Evolutionary conservation across 2,888 invertebrate species (phyloP).

Genomic region (Ophioninae sp.): DNA sequence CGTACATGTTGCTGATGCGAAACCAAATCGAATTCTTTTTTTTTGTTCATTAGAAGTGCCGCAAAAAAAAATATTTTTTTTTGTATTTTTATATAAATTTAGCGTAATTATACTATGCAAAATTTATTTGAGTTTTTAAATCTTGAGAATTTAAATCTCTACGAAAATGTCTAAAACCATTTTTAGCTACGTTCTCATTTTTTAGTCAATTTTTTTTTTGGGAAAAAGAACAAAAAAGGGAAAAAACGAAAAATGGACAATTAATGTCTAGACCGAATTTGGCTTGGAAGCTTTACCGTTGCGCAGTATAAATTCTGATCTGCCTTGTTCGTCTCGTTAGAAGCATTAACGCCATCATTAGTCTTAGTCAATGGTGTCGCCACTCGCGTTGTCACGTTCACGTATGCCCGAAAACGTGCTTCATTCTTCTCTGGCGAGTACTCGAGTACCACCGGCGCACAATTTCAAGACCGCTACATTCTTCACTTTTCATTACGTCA

Average conservation of each 20-base stretch:
- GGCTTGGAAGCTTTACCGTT: neutral
- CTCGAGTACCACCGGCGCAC: neutral
- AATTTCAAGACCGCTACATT: neutral
- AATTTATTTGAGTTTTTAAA: too few species aligned
- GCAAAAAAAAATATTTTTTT: neutral
- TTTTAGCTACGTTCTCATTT: neutral
- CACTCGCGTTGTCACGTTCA: constrained; percentile 40
- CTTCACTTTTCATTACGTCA: neutral
- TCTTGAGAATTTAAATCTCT: neutral
- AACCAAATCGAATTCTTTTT: neutral
- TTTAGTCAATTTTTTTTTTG: neutral
- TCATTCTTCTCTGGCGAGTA: constrained; percentile 44
- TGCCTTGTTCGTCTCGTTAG: constrained; percentile 75
- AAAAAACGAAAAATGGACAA: neutral
- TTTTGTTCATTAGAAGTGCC: neutral
- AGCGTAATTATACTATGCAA: too few species aligned
- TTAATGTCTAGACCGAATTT: neutral
- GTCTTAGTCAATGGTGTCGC: constrained; percentile 74
- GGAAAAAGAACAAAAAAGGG: neutral
- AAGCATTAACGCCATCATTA: constrained; percentile 75
- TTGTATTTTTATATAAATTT: too few species aligned
- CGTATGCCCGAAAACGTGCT: constrained; percentile 38
- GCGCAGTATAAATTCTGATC: neutral
- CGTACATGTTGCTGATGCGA: neutral
- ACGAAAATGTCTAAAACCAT: neutral